Percentiles rank a stretch among this genome's conserved stretches.
Conservation (phyloP, 2,113 vertebrate species). For the Dryoscopus gambensis region DNA sequence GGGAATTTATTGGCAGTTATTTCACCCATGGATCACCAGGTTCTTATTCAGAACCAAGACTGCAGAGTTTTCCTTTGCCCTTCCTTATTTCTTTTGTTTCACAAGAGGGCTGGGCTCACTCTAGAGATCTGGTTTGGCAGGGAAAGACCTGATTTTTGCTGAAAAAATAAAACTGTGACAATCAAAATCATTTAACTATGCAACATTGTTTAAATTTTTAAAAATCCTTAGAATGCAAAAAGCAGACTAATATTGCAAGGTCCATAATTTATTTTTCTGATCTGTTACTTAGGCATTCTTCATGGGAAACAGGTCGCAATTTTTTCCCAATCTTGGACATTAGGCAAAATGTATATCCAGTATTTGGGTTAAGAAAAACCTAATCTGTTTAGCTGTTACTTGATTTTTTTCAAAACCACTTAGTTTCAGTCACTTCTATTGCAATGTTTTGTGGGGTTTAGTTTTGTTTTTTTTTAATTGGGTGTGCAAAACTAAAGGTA, state of each 20-base stretch:
- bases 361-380: slow-evolving; percentile 3
- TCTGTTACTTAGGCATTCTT: neutral
- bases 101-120: neutral
- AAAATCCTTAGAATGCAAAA: neutral
- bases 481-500: neutral
- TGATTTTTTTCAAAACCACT: slow-evolving; percentile 2
- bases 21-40: slow-evolving; percentile 4
- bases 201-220: neutral
- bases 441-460: neutral
- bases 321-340: neutral
- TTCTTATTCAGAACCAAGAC: neutral
- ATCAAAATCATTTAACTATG: neutral
- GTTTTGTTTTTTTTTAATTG: neutral
- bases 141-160: neutral
- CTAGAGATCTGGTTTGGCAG: neutral
- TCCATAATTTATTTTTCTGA: neutral
- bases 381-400: slow-evolving; percentile 17
- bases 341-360: neutral
- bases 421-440: slow-evolving; percentile 11
- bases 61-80: neutral
- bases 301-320: neutral
- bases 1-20: neutral
- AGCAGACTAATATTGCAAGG: neutral
- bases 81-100: neutral
- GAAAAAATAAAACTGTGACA: neutral